Percentiles rank a stretch among this genome's conserved stretches.
phyloP scores from a whole-genome alignment of 2,113 vertebrate genomes.

The Platichthys flesus region DNA sequence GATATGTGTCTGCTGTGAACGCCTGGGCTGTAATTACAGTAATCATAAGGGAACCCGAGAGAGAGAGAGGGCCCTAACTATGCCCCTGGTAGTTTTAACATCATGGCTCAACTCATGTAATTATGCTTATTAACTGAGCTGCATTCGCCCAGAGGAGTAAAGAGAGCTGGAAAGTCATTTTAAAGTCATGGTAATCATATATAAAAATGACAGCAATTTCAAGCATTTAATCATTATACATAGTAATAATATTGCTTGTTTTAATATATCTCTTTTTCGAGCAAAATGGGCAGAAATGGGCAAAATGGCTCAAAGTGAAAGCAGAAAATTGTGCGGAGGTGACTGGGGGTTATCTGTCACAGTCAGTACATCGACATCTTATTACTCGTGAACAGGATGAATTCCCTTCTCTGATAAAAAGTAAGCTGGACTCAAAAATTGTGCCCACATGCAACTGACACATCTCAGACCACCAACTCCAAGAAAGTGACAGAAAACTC shows the following conservation, averaged over 20 bases:
- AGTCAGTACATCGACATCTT: slow-evolving; percentile 1
- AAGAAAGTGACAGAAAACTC: slow-evolving; percentile 35
- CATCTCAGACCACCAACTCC: background rate
- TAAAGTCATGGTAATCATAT: slow-evolving; percentile 14
- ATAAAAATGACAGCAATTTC: slow-evolving; percentile 1
- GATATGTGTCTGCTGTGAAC: slow-evolving; percentile 42
- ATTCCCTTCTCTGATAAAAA: slow-evolving; percentile 16
- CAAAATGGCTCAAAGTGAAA: background rate
- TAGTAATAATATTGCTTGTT: background rate
- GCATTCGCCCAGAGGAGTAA: slow-evolving; percentile 25
- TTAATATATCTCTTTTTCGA: background rate
- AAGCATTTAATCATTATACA: slow-evolving; percentile 12
- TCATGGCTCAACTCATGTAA: slow-evolving; percentile 61
- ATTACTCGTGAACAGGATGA: slow-evolving; percentile 13
- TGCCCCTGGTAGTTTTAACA: slow-evolving; percentile 59
- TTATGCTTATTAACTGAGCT: slow-evolving; percentile 60
- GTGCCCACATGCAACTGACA: background rate
- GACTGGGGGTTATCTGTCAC: slow-evolving; percentile 4
- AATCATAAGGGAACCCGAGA: slow-evolving; percentile 49
- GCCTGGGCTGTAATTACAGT: slow-evolving; percentile 64
- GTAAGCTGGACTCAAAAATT: slow-evolving; percentile 13
- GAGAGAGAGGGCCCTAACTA: slow-evolving; percentile 42
- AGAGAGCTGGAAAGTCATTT: slow-evolving; percentile 3
- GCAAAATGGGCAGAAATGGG: background rate
- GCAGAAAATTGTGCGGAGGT: background rate